Percentiles rank a stretch among this genome's conserved stretches.
Evolutionary conservation across 2,888 invertebrate species (phyloP).

Genomic region (Physocephala rufipes): DNA sequence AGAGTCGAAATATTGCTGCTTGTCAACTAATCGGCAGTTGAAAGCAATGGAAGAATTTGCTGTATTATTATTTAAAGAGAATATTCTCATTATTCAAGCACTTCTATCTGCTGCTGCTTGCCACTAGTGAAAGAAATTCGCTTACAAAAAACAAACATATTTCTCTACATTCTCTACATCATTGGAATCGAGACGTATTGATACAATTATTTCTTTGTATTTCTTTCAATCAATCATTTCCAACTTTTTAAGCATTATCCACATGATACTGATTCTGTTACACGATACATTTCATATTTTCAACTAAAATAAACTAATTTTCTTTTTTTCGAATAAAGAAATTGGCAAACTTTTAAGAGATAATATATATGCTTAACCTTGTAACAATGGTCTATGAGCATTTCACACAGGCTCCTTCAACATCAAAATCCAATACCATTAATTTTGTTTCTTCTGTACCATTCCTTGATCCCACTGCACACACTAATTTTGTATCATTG

Average conservation of each 20-base stretch:
- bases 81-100: not conserved
- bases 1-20: too few species aligned
- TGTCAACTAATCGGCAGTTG: slow-evolving; percentile 9
- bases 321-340: too few species aligned
- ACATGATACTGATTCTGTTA: slow-evolving; percentile 17
- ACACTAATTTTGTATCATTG: slow-evolving; percentile 95
- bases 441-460: slow-evolving; percentile 99
- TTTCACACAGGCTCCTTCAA: slow-evolving; percentile 75
- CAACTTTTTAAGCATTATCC: not conserved
- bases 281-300: slow-evolving; percentile 18
- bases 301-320: too few species aligned
- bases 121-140: slow-evolving; percentile 29
- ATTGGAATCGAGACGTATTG: too few species aligned
- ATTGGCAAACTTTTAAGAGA: too few species aligned
- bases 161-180: not conserved
- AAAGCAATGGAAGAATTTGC: slow-evolving; percentile 41
- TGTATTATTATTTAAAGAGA: slow-evolving; percentile 35
- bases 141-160: too few species aligned
- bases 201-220: too few species aligned
- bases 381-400: slow-evolving; percentile 65
- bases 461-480: slow-evolving; percentile 98
- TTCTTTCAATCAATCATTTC: too few species aligned
- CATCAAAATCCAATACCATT: slow-evolving; percentile 96
- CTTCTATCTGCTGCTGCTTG: slow-evolving; percentile 14
- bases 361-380: slow-evolving; percentile 21